These are phyloP conservation scores for Panzeria rudis DNA, from an alignment of 2,888 invertebrate species.

Conservation along the genomic window DNA sequence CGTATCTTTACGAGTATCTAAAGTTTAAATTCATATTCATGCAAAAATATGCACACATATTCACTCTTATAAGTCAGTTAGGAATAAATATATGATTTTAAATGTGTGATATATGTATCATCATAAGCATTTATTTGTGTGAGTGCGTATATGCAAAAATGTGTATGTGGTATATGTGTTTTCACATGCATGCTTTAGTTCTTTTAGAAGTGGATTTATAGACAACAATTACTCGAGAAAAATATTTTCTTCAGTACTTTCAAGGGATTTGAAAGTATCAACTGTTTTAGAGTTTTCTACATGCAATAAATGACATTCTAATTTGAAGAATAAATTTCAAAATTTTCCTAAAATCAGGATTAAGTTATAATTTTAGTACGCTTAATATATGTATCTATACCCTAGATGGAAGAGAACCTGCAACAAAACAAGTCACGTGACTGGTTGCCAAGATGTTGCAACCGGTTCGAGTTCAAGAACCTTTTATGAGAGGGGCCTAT, in stretches of 20 bases:
- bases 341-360: too few relatives aligned
- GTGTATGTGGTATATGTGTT: neutral
- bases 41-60: constrained; percentile 23
- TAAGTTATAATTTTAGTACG: too few relatives aligned
- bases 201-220: constrained; percentile 63
- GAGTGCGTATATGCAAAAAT: neutral
- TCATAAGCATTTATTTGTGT: constrained; percentile 11
- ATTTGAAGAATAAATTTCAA: neutral
- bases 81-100: constrained; percentile 20
- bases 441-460: too few relatives aligned
- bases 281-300: neutral
- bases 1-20: constrained; percentile 38
- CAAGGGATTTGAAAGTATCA: constrained; percentile 3
- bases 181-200: constrained; percentile 35
- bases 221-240: constrained; percentile 48
- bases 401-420: too few relatives aligned
- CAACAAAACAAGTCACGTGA: too few relatives aligned
- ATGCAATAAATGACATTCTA: neutral
- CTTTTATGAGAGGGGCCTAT: too few relatives aligned
- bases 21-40: constrained; percentile 25
- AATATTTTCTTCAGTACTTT: neutral
- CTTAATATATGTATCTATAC: too few relatives aligned
- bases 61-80: constrained; percentile 25
- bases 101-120: constrained; percentile 25
- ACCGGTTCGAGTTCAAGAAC: too few relatives aligned